Evolutionary conservation across 2,113 vertebrate species (phyloP), one percentile per base, ranked within the genome.

Genomic region (Anolis sagrei): DNA sequence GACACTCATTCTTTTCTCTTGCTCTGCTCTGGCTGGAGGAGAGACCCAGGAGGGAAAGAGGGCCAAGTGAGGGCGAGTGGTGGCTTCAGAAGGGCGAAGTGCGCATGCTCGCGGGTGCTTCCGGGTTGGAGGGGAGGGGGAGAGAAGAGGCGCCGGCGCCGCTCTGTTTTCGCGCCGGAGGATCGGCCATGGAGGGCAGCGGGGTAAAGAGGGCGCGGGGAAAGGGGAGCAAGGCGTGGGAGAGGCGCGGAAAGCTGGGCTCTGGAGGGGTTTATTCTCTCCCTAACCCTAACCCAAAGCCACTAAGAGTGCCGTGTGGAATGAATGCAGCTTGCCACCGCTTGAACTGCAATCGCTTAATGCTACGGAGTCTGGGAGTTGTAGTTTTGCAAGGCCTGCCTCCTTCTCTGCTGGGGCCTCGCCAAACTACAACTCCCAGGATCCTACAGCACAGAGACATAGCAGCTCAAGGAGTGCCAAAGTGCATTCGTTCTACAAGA

Each of bases 71-170:
- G 82, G 72, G 76, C 76, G 2, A 32, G 3, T 36, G 18, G 44
- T 5, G 32, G 66, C 34, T 61, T 73, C 84, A 10, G 64, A 1
- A 2, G 8, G 6, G 29, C 1, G 23, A 48, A 58, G n/a, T 23
- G 73, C 32, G 84, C 76, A 58, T 54, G 68, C 68, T 54, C 66
- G 29, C 36, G 7, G 14, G n/a, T 3, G 69, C 64, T 74, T 77
- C 84, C 84, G 29, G 69, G 84, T 68, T 0, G 6, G 66, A 69
- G 0, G 4, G 77, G 51, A 5, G 0, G 4, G n/a, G n/a, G n/a
- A n/a, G 66, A 69, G 0, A 7, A 75, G 51, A 7, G 0, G 5
- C 23, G 0, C 27, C 23, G 8, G 11, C 4, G 34, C 19, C 0
- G 0, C 7, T 2, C 5, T 21, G 3, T 3, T 19, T 21, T 64